Base-by-base conservation (phyloP, 2,113 vertebrate genomes). In the Sapajus apella region DNA sequence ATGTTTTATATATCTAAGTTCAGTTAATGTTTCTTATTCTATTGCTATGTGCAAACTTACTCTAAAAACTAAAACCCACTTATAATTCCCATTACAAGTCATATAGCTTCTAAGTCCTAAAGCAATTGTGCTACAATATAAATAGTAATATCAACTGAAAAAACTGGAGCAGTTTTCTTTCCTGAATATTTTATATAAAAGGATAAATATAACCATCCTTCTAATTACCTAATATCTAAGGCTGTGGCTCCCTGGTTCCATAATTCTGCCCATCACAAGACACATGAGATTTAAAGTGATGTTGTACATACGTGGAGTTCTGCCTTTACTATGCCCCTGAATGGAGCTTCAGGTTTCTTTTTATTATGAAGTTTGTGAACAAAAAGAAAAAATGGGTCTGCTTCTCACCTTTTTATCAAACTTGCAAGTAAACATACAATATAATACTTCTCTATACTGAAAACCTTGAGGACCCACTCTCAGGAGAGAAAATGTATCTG, bases 51-150 rank as follows among this genome's bases (percentile, higher is more conserved):
- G 50, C 40, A 96, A 97, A 87, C 20, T 2, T 79, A 27, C 9
- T 55, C 81, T 94, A 37, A 95, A 97, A 96, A 85, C 35, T 81
- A 52, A 91, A 94, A 83, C 23, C 68, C 52, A 91, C 4, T 83
- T 81, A 18, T 6, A 89, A 77, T 79, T 70, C 68, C 66, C 93
- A 4, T 80, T 73, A 76, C 32, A 77, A 96, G 83, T 30, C 40
- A 70, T 21, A 94, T 1, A 85, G 32, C 37, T 61, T n/a, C 37
- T 72, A 90, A 66, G 4, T 82, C 56, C 82, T 58, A 70, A 79
- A 80, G 64, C 3, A 47, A 85, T 84, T 90, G 80, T 58, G 4
- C 32, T 85, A 50, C 16, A 81, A 81, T 30, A 92, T 13, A 75
- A 93, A 85, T 23, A 90, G 21, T 25, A 73, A 50, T 17, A 87